Base-by-base conservation (phyloP, 2,888 invertebrate species). In the Tipula vernalis region DNA sequence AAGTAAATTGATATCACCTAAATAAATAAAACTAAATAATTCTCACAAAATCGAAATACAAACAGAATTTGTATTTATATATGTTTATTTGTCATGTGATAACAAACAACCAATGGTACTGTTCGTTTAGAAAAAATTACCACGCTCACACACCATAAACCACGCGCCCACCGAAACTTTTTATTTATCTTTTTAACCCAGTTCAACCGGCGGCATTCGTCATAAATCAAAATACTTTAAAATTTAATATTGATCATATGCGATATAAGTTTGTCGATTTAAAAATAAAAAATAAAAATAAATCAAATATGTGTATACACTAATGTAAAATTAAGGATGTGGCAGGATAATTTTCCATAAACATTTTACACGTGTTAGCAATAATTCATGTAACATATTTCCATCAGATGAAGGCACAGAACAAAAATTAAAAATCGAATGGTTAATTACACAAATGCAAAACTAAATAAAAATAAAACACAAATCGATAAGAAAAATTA, bases 371-470 rank as follows among this genome's bases (percentile, higher is more conserved):
- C 71, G 71, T 71, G 71, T 71, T 3, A 10, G 71, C 28, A 71
- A 71, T 71, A 71, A 71, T 71, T 71, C 71, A 71, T 71, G 71
- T 28, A 71, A 71, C 71, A 71, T 71, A 71, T 71, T 71, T 71
- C 28, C 28, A 71, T 71, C 71, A 71, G 71, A 10, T 1, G 12
- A 57, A 28, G 28, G 3, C 28, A 71, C 18, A 28, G 28, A 28
- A 71, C 12, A 28, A 71, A 71, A 71, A 71, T 71, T 28, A 71
- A 71, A 71, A 71, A 18, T 18, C 71, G 28, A 28, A 28, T 71
- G 71, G 71, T 71, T 71, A 71, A 71, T 71, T 71, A 71, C 71
- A 71, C 71, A 71, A 71, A 71, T 71, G 71, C 71, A 71, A 71
- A 71, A 71, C 71, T 71, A 71, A 71, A 71, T 71, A 71, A 71